Base-by-base conservation (phyloP, 2,113 vertebrate genomes). In the Peromyscus maniculatus region DNA sequence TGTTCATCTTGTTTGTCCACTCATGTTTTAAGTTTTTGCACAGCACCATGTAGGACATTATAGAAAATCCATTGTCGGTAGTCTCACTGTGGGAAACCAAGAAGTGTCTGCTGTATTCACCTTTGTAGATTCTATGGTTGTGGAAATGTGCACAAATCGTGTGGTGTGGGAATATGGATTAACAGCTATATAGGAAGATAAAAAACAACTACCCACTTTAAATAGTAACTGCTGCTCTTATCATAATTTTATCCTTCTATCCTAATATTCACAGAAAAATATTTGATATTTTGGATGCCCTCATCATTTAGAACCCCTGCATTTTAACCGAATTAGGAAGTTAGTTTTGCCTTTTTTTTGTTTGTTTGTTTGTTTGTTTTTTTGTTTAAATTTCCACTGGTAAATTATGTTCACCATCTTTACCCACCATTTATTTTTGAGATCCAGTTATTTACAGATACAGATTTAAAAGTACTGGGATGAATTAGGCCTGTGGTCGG, bases 191-290 rank as follows among this genome's bases (percentile, higher is more conserved):
- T 80, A 46, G 59, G 55, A 33, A 57, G 22, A 16, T n/a, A 87
- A 49, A 78, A 39, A 87, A 62, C 28, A 93, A 2, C 22, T 26
- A 55, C 36, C 3, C 12, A 28, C 17, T 74, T 39, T 36, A 26
- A 90, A 4, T 90, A 82, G 39, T 95, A 92, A 31, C 72, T 57
- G n/a, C 17, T 89, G 4, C 2, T 87, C n/a, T 79, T 79, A 52
- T 15, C 10, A 49, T 75, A 93, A 67, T 86, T 36, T 46, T 80
- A 80, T 89, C 31, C 19, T 72, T 66, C 26, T 19, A 52, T 72
- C 90, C 96, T 87, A 94, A 67, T 92, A 49, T 57, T 92, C 94
- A 67, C 21, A 90, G 89, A 43, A 82, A 83, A 83, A 88, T 88
- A 46, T 80, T 62, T 79, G 26, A 4, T 82, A 17, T 36, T 90